These are phyloP conservation scores for Lordiphosa mommai DNA, from an alignment of 1,140 invertebrate genomes.

Conservation along the genomic window DNA sequence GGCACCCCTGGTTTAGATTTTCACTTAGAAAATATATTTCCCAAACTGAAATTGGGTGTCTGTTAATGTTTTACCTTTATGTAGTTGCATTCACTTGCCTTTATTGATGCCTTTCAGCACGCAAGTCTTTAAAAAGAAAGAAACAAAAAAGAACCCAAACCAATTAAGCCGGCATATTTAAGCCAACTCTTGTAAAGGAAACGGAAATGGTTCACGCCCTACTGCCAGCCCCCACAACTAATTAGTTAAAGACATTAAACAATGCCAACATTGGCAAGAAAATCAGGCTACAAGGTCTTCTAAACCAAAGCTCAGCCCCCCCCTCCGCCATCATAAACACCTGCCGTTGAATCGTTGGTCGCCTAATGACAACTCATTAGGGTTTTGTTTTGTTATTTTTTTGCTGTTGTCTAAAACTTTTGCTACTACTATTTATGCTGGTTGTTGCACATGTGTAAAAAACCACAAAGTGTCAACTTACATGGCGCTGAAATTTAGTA, in stretches of 20 bases:
- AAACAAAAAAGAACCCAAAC: no score
- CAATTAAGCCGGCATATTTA: no score
- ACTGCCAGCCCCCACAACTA: neutral
- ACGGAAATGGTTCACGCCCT: no score
- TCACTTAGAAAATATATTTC: no score
- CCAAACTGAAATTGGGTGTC: no score
- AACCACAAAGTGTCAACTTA: conserved; percentile 57
- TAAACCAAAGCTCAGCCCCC: neutral
- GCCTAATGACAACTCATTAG: conserved; percentile 58
- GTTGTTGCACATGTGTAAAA: conserved; percentile 15
- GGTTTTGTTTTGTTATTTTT: conserved; percentile 12
- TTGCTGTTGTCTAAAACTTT: conserved; percentile 33
- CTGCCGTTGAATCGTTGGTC: conserved; percentile 1
- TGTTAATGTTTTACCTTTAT: no score
- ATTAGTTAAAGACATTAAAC: conserved; percentile 1
- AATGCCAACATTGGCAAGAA: neutral
- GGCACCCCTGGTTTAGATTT: no score
- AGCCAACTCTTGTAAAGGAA: no score
- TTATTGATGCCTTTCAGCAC: no score
- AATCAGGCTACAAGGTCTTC: neutral
- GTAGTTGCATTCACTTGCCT: no score
- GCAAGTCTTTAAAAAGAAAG: no score
- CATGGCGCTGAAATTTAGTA: conserved; percentile 4
- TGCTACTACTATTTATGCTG: conserved; percentile 51
- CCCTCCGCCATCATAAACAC: neutral